These are phyloP conservation scores for Bufo bufo DNA, from an alignment of 2,113 vertebrate genomes.

Conservation along the genomic window DNA sequence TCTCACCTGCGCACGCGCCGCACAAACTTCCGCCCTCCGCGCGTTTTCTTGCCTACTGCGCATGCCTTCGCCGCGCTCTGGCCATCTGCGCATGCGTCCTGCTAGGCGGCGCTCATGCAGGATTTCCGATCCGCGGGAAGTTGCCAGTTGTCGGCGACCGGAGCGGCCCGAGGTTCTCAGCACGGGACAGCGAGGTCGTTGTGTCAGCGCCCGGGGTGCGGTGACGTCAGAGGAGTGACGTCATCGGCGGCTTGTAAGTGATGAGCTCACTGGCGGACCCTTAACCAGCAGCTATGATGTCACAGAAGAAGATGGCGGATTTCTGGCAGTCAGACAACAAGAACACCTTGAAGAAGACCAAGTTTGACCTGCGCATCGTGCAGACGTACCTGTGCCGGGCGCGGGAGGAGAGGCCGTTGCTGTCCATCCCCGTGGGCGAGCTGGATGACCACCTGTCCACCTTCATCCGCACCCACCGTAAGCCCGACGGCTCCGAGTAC, in stretches of 20 bases:
- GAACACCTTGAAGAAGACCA: constrained; percentile 56
- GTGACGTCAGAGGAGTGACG: background rate
- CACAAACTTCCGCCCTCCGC: too few species aligned
- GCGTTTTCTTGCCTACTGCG: too few species aligned
- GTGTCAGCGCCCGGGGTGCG: too few species aligned
- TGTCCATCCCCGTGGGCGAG: constrained; percentile 27
- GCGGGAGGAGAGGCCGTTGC: constrained; percentile 30
- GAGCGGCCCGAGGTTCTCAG: too few species aligned
- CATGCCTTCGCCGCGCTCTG: too few species aligned
- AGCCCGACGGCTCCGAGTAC: constrained; percentile 54
- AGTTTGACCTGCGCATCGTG: constrained; percentile 55
- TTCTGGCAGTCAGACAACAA: constrained; percentile 24
- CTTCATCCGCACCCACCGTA: constrained; percentile 51
- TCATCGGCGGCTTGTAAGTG: too few species aligned
- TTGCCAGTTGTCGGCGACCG: too few species aligned
- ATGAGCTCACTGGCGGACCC: background rate
- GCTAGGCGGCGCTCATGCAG: too few species aligned
- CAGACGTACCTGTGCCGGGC: constrained; percentile 36
- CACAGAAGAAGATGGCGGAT: background rate
- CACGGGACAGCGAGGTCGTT: too few species aligned
- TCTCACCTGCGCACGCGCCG: too few species aligned
- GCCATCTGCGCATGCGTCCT: too few species aligned
- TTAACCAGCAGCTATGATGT: background rate
- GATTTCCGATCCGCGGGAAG: too few species aligned
- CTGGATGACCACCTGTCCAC: constrained; percentile 50